phyloP scores from a whole-genome alignment of 2,888 invertebrate genomes.

The Cyclophora albipunctata region DNA sequence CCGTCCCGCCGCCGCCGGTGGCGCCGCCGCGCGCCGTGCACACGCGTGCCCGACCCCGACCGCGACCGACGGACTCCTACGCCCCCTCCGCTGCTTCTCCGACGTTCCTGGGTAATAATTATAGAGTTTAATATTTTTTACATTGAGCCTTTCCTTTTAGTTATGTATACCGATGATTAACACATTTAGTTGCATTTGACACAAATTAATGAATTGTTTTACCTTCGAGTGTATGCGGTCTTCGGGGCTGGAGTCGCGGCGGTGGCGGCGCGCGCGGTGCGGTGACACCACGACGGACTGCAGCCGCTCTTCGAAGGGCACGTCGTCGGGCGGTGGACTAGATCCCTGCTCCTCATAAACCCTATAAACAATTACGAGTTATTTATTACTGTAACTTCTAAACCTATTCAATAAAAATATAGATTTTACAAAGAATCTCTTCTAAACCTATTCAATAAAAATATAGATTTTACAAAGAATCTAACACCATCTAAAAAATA shows the following conservation, averaged over 20 bases:
- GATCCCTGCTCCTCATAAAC: conserved; percentile 64
- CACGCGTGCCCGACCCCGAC: conserved; percentile 45
- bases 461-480: background rate
- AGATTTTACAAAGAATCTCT: background rate
- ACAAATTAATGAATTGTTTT: background rate
- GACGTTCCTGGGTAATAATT: conserved; percentile 42
- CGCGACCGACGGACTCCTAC: conserved; percentile 23
- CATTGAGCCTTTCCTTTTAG: too few relatives aligned
- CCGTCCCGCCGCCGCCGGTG: conserved; percentile 67
- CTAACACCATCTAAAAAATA: too few relatives aligned
- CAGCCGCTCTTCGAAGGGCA: conserved; percentile 65
- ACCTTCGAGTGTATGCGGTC: conserved; percentile 64
- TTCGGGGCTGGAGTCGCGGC: conserved; percentile 85
- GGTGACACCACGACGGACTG: conserved; percentile 74
- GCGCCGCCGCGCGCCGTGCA: conserved; percentile 43
- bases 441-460: background rate
- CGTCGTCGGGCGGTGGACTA: conserved; percentile 81
- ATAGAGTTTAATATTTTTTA: too few relatives aligned
- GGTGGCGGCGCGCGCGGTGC: conserved; percentile 58
- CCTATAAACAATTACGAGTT: conserved; percentile 27
- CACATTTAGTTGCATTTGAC: too few relatives aligned
- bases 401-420: background rate
- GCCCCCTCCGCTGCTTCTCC: conserved; percentile 41
- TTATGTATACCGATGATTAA: too few relatives aligned
- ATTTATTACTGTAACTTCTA: background rate